Conservation (phyloP, 2,113 vertebrate species). For the Cranoglanis bouderius region DNA sequence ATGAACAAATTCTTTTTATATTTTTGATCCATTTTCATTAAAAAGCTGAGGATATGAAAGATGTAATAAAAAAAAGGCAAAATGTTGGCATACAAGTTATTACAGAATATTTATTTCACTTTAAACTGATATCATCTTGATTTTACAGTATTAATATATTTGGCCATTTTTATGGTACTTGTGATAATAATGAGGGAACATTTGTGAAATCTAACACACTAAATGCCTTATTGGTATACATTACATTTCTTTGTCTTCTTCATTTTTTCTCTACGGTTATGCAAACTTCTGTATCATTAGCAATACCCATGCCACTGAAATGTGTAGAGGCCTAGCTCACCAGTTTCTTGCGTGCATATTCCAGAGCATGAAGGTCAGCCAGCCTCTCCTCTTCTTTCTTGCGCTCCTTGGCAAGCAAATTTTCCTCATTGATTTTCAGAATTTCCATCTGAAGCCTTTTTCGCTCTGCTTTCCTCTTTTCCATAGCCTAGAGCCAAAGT, state of each 20-base stretch:
- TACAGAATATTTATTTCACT: background rate
- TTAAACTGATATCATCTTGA: background rate
- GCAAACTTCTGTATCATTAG: background rate
- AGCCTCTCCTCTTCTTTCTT: slow-evolving; percentile 76
- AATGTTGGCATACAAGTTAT: background rate
- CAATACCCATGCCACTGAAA: background rate
- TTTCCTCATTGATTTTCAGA: slow-evolving; percentile 76
- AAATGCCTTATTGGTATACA: background rate
- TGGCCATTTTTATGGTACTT: background rate
- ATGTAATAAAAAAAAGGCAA: too few species aligned
- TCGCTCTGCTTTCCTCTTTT: slow-evolving; percentile 73
- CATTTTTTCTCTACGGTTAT: background rate
- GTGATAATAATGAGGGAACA: background rate
- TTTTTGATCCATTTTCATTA: background rate
- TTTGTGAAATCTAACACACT: background rate
- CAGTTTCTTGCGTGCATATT: slow-evolving; percentile 80
- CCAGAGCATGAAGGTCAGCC: slow-evolving; percentile 73
- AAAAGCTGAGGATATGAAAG: background rate
- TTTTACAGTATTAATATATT: background rate
- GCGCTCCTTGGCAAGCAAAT: slow-evolving; percentile 69
- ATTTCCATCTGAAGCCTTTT: slow-evolving; percentile 78
- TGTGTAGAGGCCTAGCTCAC: slow-evolving; percentile 60
- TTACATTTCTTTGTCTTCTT: background rate
- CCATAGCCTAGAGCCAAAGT: slow-evolving; percentile 69
- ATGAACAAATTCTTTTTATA: background rate